Evolutionary conservation across 2,797 vertebrate species (phyloP).

Genomic region (Decapterus maruadsi): DNA sequence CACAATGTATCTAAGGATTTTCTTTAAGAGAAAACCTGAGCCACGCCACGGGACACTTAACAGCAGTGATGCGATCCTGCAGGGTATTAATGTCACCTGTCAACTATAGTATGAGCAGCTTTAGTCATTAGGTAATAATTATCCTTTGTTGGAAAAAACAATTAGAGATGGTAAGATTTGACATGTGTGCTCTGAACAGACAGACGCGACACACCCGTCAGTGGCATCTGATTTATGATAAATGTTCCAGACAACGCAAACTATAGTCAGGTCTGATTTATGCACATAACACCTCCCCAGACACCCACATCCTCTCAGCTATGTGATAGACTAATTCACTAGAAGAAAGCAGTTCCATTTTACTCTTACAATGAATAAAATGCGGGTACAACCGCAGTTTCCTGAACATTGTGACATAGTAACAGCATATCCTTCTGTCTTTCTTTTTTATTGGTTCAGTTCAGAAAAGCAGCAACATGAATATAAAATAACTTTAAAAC

Average conservation of each 20-base stretch:
- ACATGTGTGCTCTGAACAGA: not conserved
- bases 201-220: not conserved
- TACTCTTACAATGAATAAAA: not conserved
- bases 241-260: not conserved
- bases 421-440: not conserved
- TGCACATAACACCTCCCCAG: not conserved
- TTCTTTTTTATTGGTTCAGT: not conserved
- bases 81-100: not conserved
- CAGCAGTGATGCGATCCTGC: not conserved
- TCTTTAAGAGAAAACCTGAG: not conserved
- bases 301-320: not conserved
- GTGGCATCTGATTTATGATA: constrained; percentile 41
- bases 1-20: not conserved
- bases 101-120: not conserved
- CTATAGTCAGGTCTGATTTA: not conserved
- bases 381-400: not conserved
- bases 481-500: not conserved
- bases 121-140: not conserved
- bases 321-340: not conserved
- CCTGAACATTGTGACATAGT: not conserved
- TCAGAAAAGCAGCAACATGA: not conserved
- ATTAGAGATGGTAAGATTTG: not conserved
- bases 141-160: not conserved
- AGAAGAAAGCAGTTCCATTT: not conserved
- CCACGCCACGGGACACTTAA: too few species aligned